Conservation (phyloP, 2,113 vertebrate species). For the Gallinago undulata region DNA sequence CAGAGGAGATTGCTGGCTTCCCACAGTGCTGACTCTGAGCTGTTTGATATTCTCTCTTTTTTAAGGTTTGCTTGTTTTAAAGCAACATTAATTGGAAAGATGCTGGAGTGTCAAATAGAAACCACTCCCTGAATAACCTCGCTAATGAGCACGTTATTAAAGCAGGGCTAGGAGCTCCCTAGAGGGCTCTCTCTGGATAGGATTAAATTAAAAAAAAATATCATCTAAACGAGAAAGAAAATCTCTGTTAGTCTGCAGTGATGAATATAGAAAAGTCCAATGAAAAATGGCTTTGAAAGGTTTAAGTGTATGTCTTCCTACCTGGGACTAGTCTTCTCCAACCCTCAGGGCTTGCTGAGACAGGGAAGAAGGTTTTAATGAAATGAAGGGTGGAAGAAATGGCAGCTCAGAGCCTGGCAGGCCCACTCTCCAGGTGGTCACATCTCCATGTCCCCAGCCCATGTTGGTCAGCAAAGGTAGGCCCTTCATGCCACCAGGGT, state of each 20-base stretch:
- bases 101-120: constrained; percentile 61
- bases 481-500: background rate
- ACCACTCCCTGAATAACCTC: constrained; percentile 66
- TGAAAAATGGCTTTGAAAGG: constrained; percentile 67
- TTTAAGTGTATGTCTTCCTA: constrained; percentile 31
- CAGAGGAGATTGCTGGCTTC: constrained; percentile 48
- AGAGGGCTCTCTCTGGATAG: constrained; percentile 52
- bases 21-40: constrained; percentile 25
- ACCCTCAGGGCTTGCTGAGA: background rate
- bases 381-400: constrained; percentile 3
- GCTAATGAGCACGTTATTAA: constrained; percentile 71
- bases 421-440: background rate
- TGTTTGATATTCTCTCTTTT: constrained; percentile 48
- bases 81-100: constrained; percentile 68
- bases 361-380: constrained; percentile 62
- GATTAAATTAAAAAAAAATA: constrained; percentile 68
- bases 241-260: constrained; percentile 36
- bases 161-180: constrained; percentile 62
- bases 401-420: background rate
- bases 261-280: constrained; percentile 67
- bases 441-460: background rate
- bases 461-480: background rate
- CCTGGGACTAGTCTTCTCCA: background rate
- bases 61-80: constrained; percentile 67
- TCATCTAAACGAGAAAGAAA: constrained; percentile 45